Evolutionary conservation across 2,888 invertebrate species (phyloP).

Genomic region (Chymomyza procnemis): DNA sequence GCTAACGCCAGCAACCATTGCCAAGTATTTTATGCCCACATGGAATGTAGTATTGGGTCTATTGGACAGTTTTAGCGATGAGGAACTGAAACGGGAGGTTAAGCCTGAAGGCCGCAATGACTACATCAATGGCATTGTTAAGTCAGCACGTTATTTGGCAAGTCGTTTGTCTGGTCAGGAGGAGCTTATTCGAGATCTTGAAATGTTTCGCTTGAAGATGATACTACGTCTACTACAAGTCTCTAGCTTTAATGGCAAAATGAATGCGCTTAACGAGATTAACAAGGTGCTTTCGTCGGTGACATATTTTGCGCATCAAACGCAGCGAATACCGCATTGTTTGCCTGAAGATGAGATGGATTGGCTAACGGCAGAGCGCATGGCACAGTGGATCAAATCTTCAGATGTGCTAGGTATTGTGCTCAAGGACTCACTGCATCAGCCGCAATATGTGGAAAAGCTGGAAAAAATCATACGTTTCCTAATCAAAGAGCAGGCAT

Average conservation of each 20-base stretch:
- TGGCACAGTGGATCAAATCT: slow-evolving; percentile 98
- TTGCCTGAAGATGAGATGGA: slow-evolving; percentile 89
- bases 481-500: slow-evolving; percentile 94
- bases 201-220: slow-evolving; percentile 97
- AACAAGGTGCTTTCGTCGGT: slow-evolving; percentile 97
- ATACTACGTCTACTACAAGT: slow-evolving; percentile 95
- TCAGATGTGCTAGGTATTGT: slow-evolving; percentile 97
- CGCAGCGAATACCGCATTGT: slow-evolving; percentile 82
- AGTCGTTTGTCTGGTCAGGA: slow-evolving; percentile 91
- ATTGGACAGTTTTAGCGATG: slow-evolving; percentile 94
- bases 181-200: slow-evolving; percentile 85
- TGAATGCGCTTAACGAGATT: slow-evolving; percentile 98
- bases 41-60: slow-evolving; percentile 94
- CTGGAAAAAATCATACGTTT: slow-evolving; percentile 98
- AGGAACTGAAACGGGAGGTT: slow-evolving; percentile 96
- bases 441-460: slow-evolving; percentile 98
- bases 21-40: slow-evolving; percentile 94
- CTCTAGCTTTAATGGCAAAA: slow-evolving; percentile 98
- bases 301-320: slow-evolving; percentile 89
- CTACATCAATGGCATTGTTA: slow-evolving; percentile 95
- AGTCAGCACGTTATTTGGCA: slow-evolving; percentile 93
- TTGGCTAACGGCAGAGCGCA: slow-evolving; percentile 94
- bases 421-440: slow-evolving; percentile 95
- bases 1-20: slow-evolving; percentile 92
- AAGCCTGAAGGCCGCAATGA: slow-evolving; percentile 97